Evolutionary conservation across 2,113 vertebrate genomes (phyloP), one percentile per base, ranked within the genome.

Genomic region (Leiothrix lutea): DNA sequence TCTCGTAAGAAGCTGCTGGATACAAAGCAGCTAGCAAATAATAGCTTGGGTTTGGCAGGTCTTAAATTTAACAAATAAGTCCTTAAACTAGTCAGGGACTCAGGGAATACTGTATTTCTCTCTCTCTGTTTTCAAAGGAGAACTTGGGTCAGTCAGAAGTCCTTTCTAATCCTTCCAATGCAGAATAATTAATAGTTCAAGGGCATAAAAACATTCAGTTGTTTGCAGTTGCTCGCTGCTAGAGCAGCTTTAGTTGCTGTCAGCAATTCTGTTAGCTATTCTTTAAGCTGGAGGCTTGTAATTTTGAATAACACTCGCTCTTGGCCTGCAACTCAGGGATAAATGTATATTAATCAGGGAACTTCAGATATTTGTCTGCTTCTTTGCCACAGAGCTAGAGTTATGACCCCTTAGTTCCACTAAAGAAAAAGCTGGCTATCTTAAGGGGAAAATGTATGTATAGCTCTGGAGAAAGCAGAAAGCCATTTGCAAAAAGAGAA

Each of bases 151-250:
- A 74, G 33, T 86, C 71, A 90, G 79, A 92, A 94, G 74, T 86
- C 64, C 56, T 70, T 90, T 93, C 78, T 88, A 95, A 96, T 94
- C 58, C 72, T 95, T 94, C 66, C 67, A 94, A 73, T 62, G 47
- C 36, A 50, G 75, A 95, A 90, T 77, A 95, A 93, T 90, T 96
- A 90, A 93, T 80, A 86, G 88, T 95, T 96, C 82, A 93, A 96
- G 90, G 67, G 51, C 72, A 56, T 47, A 53, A 20, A 71, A 13
- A 62, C 50, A 4, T 93, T 86, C 82, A 71, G 40, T 67, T 88
- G 47, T 86, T 95, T 90, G 70, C 74, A 74, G 51, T 90, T 10
- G 56, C 42, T 72, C 15, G 15, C 71, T 94, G 29, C 84, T 77
- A 64, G 74, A 83, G 53, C n/a, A 86, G 60, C 35, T 88, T 94